A percentile compares a stretch with the other conserved stretches of the same genome.
These are phyloP conservation scores for Drosophila fungiperda DNA, from an alignment of 2,888 invertebrate genomes.

Conservation along the genomic window DNA sequence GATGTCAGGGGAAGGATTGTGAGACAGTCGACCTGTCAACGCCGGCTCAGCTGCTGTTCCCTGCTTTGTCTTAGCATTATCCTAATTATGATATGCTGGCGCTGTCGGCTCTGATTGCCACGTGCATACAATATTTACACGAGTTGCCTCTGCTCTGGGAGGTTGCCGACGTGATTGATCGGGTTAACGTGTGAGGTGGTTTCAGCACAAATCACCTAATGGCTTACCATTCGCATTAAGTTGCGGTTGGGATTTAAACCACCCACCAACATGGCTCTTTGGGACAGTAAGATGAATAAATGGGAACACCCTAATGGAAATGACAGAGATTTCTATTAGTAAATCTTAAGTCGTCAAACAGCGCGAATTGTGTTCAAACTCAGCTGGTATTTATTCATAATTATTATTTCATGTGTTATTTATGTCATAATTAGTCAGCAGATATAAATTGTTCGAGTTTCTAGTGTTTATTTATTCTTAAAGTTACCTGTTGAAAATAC, in stretches of 20 bases:
- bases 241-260: neutral
- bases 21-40: constrained; percentile 45
- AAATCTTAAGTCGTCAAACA: neutral
- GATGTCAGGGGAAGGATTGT: neutral
- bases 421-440: neutral
- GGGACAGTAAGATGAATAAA: neutral
- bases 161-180: constrained; percentile 50
- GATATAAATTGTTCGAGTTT: neutral
- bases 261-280: neutral
- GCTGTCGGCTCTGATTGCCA: constrained; percentile 41
- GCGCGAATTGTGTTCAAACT: neutral
- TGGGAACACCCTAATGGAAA: neutral
- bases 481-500: neutral
- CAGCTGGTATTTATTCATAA: neutral
- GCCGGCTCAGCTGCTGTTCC: constrained; percentile 35
- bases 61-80: constrained; percentile 62
- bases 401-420: neutral
- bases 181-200: constrained; percentile 18
- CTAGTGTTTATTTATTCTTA: neutral
- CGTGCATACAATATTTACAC: constrained; percentile 42
- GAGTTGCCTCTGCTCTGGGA: constrained; percentile 24
- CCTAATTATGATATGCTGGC: constrained; percentile 64
- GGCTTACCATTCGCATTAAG: constrained; percentile 2
- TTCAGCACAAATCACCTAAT: constrained; percentile 25
- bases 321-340: neutral